Evolutionary conservation across 23 tunicate genomes (phyloP), one percentile per base, ranked within the genome.

Genomic region (Ciona savignyi): DNA sequence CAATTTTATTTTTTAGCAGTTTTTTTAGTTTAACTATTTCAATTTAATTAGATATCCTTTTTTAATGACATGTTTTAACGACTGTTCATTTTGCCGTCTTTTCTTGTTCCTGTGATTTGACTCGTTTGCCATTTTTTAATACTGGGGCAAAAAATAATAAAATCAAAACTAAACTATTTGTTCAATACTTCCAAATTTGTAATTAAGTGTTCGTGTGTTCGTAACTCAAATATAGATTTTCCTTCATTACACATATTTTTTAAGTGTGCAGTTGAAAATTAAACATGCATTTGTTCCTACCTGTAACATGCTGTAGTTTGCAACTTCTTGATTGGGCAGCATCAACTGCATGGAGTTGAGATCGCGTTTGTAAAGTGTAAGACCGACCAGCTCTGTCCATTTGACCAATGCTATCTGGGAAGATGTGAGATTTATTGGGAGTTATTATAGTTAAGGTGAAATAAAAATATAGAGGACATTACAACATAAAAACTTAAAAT

Each of bases 301-400:
- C 78, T 89, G 89, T 26, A 91, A 66, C 23, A 91, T 77, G 22
- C 70, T 75, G 76, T 62, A 91, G 28, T 69, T 62, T 9, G 84
- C 2, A 9, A 65, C 26, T 29, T 25, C 69, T 9, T 80, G 78
- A 74, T 76, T 23, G 2, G 75, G 74, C 0, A 66, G 62, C 23
- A 70, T 89, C 22, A 91, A 74, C 28, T 80, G 76, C 24, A 91
- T 80, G 4, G 80, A 60, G 29, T 82, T 75, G 51, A 91, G 28
- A 42, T 84, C 91, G 0, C 97, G 65, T 23, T 63, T 70, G 63
- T 65, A 61, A 2, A 91, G 70, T 20, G 77, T 31, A 48, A 91
- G 60, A 29, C 97, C 97, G 42, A 91, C 92, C n/a, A 60, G 29
- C 61, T 91, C 97, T 2, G 97, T 78, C 97, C 97, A 91, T 66